Percentiles rank a stretch among this genome's conserved stretches.
These are phyloP conservation scores for Nyctalus aviator DNA, from an alignment of 2,797 vertebrate species.

Conservation along the genomic window DNA sequence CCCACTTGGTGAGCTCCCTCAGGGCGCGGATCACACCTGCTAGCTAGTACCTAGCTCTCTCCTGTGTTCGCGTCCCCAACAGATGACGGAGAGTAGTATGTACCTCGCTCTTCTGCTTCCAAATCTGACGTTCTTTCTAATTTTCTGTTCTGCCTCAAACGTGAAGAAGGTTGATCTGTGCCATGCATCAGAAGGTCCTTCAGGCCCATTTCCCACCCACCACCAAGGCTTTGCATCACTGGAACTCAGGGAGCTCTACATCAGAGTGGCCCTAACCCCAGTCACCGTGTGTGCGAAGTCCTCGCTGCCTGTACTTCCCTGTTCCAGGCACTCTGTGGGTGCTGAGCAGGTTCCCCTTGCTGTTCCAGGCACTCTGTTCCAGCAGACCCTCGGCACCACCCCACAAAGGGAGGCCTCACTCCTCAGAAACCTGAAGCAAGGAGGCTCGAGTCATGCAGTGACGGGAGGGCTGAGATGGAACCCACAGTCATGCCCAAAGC, in stretches of 20 bases:
- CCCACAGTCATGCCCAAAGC: neutral
- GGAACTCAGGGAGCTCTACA: neutral
- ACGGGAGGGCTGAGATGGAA: neutral
- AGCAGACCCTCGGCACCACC: too few relatives aligned
- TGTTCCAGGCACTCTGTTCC: too few relatives aligned
- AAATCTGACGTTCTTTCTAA: neutral
- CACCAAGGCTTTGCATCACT: neutral
- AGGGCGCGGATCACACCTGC: neutral
- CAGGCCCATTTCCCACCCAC: neutral
- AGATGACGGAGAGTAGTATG: neutral
- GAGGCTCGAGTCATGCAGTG: too few relatives aligned
- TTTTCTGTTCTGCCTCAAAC: neutral
- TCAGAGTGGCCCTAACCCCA: neutral
- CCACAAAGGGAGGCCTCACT: neutral
- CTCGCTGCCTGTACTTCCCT: accelerated
- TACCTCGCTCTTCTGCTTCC: neutral
- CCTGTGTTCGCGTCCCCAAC: neutral
- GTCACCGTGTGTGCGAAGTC: neutral
- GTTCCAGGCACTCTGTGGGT: too few relatives aligned
- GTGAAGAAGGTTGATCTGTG: neutral
- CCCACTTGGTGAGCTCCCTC: neutral
- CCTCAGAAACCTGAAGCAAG: neutral
- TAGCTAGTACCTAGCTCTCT: too few relatives aligned
- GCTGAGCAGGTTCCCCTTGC: too few relatives aligned
- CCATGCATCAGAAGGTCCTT: neutral